Percentiles rank a stretch among this genome's conserved stretches.
Evolutionary conservation across 1,140 invertebrate species (phyloP).

Genomic region (Drosophila nigromelanica): DNA sequence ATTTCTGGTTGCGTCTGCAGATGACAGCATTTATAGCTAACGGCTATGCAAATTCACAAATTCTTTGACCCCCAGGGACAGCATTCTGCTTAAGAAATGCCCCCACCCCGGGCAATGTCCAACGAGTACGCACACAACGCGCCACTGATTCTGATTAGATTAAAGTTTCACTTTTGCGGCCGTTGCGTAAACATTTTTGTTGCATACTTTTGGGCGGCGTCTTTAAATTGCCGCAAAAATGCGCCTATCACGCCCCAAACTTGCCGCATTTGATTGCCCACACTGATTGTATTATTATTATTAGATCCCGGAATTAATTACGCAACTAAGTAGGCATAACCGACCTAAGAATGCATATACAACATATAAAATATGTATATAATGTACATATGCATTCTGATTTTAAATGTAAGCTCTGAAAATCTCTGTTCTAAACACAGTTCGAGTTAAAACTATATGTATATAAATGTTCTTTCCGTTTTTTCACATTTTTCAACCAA

Average conservation of each 20-base stretch:
- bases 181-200: slow-evolving; percentile 1
- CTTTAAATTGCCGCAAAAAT: slow-evolving; percentile 38
- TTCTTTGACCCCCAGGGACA: background rate
- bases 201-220: slow-evolving; percentile 36
- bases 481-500: too few relatives aligned
- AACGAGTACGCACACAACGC: background rate
- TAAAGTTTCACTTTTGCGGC: slow-evolving; percentile 17
- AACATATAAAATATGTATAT: too few relatives aligned
- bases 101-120: too few relatives aligned
- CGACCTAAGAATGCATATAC: too few relatives aligned
- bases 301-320: too few relatives aligned
- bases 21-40: slow-evolving; percentile 13
- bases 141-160: slow-evolving; percentile 29
- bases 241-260: slow-evolving; percentile 22
- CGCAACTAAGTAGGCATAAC: too few relatives aligned
- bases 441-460: too few relatives aligned
- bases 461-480: too few relatives aligned
- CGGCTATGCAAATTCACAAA: slow-evolving; percentile 17
- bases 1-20: slow-evolving; percentile 1
- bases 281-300: too few relatives aligned
- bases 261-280: slow-evolving; percentile 26
- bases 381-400: too few relatives aligned
- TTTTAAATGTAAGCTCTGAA: too few relatives aligned
- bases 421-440: too few relatives aligned
- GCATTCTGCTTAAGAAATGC: background rate